Conservation (phyloP, 1,140 invertebrate species). For the Araneus ventricosus region DNA sequence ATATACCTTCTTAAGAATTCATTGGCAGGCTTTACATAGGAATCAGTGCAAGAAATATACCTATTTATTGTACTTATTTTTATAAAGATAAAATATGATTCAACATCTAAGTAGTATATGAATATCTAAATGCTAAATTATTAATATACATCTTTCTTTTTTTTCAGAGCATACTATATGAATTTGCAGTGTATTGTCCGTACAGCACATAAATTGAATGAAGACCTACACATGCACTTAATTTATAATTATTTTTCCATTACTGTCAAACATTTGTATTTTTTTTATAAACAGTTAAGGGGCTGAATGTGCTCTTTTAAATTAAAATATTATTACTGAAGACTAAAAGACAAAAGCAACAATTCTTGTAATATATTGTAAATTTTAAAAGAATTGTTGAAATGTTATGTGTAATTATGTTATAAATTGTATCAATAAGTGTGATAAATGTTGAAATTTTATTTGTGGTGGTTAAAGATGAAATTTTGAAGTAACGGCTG, state of each 20-base stretch:
- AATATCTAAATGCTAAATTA: not conserved
- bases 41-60: not conserved
- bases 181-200: not conserved
- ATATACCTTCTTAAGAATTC: not conserved
- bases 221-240: not conserved
- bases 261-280: not conserved
- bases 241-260: not conserved
- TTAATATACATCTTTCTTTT: not conserved
- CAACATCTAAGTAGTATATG: not conserved
- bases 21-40: not conserved
- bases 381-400: not conserved
- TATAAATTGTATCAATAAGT: too few relatives aligned
- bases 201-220: not conserved
- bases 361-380: not conserved
- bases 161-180: constrained; percentile 11
- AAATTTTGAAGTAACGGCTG: not conserved
- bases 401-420: not conserved
- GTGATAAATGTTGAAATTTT: too few relatives aligned
- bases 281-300: not conserved
- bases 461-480: not conserved
- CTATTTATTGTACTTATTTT: not conserved
- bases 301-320: not conserved
- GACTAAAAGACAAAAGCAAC: not conserved
- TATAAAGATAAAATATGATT: not conserved
- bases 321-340: not conserved